Evolutionary conservation across 2,113 vertebrate species (phyloP), one percentile per base, ranked within the genome.

Genomic region (Phalacrocorax aristotelis): DNA sequence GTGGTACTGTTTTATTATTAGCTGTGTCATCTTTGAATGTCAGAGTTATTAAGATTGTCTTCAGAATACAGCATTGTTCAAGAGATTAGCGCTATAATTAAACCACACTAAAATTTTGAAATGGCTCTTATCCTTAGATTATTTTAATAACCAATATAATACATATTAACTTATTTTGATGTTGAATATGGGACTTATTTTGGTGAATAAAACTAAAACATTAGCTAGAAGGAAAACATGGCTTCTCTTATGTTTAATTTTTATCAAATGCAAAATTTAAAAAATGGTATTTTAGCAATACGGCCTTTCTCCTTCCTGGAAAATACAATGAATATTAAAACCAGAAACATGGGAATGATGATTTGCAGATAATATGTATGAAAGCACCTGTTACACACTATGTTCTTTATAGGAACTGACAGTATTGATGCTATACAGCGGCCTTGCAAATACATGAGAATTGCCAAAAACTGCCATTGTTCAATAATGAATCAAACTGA

Each of bases 401-500:
- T 14, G 18, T 44, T 69, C 13, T 76, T 91, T 60, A 61, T 48
- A 93, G 32, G 13, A 70, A 66, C 13, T 75, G 83, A 21, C 2
- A 15, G 25, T 77, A 88, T 42, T 55, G 42, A 87, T 57, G 49
- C 3, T 17, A 22, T 15, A 68, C 12, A 78, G 23, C 1, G 4
- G 27, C 60, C 52, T 75, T 86, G 29, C 5, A 3, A 92, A 93
- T 40, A 61, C 14, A 66, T 8, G 20, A 92, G 32, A 57, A 90
- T 11, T 60, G 62, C 36, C 93, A 95, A 93, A 57, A 93, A 57
- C 48, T 62, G 72, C 38, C 15, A 68, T 76, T 96, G 62, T 88
- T 93, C 62, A 72, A 62, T 82, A 96, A 93, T 69, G 62, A 92
- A 92, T 88, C 84, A 64, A 90, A 84, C 38, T 83, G 75, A 93